Percentiles rank a stretch among this genome's conserved stretches.
phyloP scores from a whole-genome alignment of 2,113 vertebrate genomes.

The Arenaria interpres region DNA sequence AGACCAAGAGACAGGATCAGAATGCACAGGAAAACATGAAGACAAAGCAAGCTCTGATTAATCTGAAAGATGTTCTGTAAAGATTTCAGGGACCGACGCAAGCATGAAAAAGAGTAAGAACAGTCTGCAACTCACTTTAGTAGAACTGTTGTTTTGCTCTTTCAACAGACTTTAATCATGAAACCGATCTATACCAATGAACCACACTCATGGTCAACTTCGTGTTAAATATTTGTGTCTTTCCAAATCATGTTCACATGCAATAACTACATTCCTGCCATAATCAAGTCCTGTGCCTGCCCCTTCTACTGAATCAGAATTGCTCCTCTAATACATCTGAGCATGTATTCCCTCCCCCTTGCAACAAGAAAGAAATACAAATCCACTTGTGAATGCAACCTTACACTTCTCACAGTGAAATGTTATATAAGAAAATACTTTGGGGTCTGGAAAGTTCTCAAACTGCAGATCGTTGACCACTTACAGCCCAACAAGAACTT shows the following conservation, averaged over 20 bases:
- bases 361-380: not conserved
- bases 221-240: not conserved
- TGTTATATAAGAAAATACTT: not conserved
- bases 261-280: not conserved
- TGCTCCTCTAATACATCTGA: not conserved
- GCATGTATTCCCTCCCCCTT: not conserved
- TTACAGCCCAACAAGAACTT: not conserved
- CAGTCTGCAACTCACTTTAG: not conserved
- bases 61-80: conserved; percentile 11
- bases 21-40: not conserved
- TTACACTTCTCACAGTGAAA: not conserved
- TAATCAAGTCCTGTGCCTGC: not conserved
- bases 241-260: not conserved
- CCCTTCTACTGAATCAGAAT: not conserved
- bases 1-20: not conserved
- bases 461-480: not conserved
- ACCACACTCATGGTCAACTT: not conserved
- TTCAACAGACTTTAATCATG: not conserved
- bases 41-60: not conserved
- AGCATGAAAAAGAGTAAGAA: not conserved
- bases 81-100: not conserved
- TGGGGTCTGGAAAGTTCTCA: not conserved
- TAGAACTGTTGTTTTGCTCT: not conserved
- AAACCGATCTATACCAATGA: not conserved
- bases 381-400: not conserved